These are phyloP conservation scores for Eurosta solidaginis DNA, from an alignment of 1,140 invertebrate genomes.

Conservation along the genomic window DNA sequence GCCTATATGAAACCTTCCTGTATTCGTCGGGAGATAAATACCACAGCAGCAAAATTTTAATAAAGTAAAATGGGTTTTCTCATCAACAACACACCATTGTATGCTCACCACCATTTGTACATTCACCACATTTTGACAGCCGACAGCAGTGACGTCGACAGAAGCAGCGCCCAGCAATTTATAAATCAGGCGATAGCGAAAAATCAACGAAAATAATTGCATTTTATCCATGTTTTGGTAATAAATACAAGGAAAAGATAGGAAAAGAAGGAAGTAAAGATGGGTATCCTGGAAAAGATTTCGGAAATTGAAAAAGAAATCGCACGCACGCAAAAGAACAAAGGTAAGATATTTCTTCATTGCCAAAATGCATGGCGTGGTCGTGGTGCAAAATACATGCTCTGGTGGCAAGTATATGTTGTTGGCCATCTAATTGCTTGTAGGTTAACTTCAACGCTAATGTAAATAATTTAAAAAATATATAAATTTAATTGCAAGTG, in stretches of 20 bases:
- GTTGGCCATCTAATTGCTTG: background rate
- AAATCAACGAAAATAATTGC: background rate
- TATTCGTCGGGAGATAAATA: too few relatives aligned
- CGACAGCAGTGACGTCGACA: background rate
- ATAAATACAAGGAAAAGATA: background rate
- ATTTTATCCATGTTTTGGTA: background rate
- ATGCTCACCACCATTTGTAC: background rate
- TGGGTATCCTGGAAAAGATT: constrained; percentile 98
- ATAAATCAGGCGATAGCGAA: background rate
- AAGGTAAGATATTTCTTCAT: constrained; percentile 71
- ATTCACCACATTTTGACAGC: background rate
- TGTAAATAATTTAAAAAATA: background rate
- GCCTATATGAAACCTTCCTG: too few relatives aligned
- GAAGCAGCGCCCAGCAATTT: background rate
- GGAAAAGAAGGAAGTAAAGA: constrained; percentile 56
- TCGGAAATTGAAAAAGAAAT: constrained; percentile 98
- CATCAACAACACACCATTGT: background rate
- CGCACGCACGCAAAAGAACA: constrained; percentile 98
- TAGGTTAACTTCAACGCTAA: background rate
- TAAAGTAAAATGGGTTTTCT: too few relatives aligned
- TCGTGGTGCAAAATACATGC: constrained; percentile 30
- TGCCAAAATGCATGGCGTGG: background rate
- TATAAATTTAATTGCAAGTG: background rate
- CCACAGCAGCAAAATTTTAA: too few relatives aligned
- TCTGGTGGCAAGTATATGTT: constrained; percentile 37